These are phyloP conservation scores for Eristalinus sepulchralis DNA, from an alignment of 2,888 invertebrate species.

Conservation along the genomic window DNA sequence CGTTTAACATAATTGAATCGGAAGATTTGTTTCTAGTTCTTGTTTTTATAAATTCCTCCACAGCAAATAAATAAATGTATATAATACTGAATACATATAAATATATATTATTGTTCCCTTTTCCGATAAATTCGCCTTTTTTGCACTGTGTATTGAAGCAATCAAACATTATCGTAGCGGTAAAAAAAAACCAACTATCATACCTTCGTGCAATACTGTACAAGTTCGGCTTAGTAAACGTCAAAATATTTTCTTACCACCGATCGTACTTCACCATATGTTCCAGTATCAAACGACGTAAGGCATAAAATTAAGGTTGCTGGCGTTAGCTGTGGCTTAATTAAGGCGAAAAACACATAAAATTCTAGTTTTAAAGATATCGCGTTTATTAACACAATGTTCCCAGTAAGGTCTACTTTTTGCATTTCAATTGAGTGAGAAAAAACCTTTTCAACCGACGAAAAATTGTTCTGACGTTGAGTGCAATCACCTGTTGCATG, in stretches of 20 bases:
- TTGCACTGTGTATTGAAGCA: no score
- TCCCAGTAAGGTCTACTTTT: neutral
- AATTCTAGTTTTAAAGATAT: neutral
- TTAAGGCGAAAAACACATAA: neutral
- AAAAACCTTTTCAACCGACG: neutral
- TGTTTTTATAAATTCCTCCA: no score
- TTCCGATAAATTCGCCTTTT: no score
- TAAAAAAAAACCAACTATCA: neutral
- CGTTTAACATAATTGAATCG: no score
- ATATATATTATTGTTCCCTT: no score
- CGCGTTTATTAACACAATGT: neutral
- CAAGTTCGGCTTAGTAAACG: conserved; percentile 28
- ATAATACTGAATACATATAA: no score
- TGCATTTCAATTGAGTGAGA: neutral
- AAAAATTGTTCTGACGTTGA: neutral
- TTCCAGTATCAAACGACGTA: conserved; percentile 21
- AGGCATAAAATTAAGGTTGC: conserved; percentile 11
- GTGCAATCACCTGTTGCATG: conserved; percentile 35
- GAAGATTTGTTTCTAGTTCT: no score
- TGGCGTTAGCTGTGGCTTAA: conserved; percentile 14
- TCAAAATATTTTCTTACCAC: conserved; percentile 14
- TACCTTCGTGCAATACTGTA: neutral
- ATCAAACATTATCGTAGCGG: neutral
- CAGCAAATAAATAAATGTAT: no score
- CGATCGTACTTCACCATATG: conserved; percentile 28